Evolutionary conservation across 2,797 vertebrate species (phyloP).

Genomic region (Masticophis lateralis): DNA sequence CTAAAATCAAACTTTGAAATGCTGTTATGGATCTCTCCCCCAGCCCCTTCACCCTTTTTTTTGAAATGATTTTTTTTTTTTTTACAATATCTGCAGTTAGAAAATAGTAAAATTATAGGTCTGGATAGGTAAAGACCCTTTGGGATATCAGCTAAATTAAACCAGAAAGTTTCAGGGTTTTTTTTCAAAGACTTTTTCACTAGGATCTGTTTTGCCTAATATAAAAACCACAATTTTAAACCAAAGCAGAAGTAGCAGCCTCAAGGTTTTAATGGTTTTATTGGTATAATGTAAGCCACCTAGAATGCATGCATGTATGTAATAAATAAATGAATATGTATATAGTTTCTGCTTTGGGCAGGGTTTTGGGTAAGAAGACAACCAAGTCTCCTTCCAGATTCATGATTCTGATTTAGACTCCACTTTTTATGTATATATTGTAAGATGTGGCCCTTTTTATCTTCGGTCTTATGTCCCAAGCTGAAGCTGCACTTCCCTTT

Average conservation of each 20-base stretch:
- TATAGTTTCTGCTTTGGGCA: neutral
- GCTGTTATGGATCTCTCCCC: neutral
- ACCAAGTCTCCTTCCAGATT: neutral
- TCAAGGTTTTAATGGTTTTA: neutral
- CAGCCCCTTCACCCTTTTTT: neutral
- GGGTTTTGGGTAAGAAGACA: neutral
- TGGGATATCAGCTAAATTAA: neutral
- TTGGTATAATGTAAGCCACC: neutral
- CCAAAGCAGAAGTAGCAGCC: neutral
- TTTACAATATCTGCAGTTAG: neutral
- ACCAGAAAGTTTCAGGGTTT: neutral
- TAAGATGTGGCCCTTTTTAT: neutral
- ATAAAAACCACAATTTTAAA: neutral
- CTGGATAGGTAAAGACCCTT: neutral
- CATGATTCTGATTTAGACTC: neutral
- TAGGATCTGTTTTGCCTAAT: neutral
- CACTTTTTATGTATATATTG: neutral
- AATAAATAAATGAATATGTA: neutral
- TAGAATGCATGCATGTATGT: neutral
- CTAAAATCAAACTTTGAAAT: neutral
- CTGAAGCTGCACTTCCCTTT: neutral
- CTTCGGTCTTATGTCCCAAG: neutral
- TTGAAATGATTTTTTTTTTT: neutral
- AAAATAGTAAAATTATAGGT: neutral
- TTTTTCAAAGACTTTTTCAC: neutral